phyloP scores from a whole-genome alignment of 2,113 vertebrate genomes.

The Corythaeola cristata region DNA sequence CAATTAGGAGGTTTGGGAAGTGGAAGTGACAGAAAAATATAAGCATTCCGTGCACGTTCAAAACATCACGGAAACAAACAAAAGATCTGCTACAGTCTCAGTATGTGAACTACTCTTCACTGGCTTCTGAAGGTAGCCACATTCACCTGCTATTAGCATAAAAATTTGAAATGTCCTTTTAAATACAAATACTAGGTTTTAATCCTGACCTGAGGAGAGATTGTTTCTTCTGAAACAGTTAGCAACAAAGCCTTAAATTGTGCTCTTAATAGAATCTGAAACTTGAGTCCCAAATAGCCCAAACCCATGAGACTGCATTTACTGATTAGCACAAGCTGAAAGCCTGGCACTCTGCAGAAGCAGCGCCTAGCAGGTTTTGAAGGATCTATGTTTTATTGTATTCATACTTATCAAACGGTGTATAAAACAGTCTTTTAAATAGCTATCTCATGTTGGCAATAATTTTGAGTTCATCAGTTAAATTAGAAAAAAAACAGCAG shows the following conservation, averaged over 20 bases:
- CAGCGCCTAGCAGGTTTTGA: neutral
- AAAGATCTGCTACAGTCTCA: neutral
- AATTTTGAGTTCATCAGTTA: neutral
- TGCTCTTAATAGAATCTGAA: neutral
- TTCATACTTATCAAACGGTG: neutral
- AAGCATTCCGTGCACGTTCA: neutral
- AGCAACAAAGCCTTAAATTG: slow-evolving; percentile 1
- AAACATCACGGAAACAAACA: neutral
- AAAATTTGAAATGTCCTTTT: neutral
- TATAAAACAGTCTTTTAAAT: neutral
- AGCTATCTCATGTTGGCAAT: neutral
- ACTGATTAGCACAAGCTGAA: neutral
- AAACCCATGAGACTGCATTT: neutral
- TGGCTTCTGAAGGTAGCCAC: neutral
- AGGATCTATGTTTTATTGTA: neutral
- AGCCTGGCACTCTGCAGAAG: neutral
- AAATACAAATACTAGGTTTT: neutral
- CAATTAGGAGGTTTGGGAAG: neutral
- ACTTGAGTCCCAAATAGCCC: neutral
- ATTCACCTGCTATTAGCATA: neutral
- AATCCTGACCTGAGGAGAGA: neutral
- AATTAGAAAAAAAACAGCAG: neutral
- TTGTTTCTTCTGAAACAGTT: slow-evolving; percentile 2
- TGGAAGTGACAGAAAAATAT: neutral
- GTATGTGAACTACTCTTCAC: neutral